These are phyloP conservation scores for Tromatobia lineatoria DNA, from an alignment of 2,888 invertebrate genomes.

Conservation along the genomic window DNA sequence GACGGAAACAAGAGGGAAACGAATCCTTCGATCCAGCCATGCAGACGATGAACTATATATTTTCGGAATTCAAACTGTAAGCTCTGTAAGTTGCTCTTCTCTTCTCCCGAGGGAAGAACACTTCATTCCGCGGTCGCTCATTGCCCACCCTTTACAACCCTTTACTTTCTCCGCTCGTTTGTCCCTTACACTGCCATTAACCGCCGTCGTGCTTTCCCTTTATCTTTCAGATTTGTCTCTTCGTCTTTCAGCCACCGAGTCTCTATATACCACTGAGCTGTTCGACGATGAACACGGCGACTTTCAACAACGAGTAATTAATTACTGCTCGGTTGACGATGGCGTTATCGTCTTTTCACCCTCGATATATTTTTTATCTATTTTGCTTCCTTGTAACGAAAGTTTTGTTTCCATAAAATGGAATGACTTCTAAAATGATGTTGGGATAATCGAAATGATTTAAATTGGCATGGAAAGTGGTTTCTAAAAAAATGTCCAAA, in stretches of 20 bases:
- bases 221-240: constrained; percentile 17
- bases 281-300: background rate
- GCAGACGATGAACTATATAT: constrained; percentile 8
- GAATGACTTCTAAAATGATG: too few species aligned
- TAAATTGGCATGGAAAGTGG: too few species aligned
- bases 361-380: background rate
- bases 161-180: background rate
- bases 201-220: background rate
- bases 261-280: background rate
- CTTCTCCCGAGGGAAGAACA: constrained; percentile 4
- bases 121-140: constrained; percentile 17
- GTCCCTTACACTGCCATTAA: constrained; percentile 9
- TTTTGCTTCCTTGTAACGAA: background rate
- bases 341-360: background rate
- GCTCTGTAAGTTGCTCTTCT: constrained; percentile 1
- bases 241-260: background rate
- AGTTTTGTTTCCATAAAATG: too few species aligned
- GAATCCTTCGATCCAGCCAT: background rate
- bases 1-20: background rate
- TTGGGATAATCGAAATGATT: too few species aligned
- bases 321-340: background rate
- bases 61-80: constrained; percentile 10
- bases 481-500: too few species aligned
- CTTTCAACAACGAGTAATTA: constrained; percentile 1
- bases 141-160: constrained; percentile 9